Evolutionary conservation across 2,113 vertebrate genomes (phyloP).

Genomic region (Baryphthengus martii): DNA sequence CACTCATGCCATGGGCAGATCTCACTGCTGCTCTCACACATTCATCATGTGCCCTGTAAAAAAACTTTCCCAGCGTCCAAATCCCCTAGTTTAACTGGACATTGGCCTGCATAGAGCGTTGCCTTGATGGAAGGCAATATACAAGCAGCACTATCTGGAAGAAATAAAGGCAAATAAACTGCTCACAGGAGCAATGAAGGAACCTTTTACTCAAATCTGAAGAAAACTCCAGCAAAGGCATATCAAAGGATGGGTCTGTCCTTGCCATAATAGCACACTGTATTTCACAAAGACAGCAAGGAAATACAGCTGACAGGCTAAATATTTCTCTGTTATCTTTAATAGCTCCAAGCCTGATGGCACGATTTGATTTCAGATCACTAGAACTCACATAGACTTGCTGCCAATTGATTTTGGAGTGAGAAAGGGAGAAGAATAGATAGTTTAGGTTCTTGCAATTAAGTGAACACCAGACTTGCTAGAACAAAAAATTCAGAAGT

Average conservation of each 20-base stretch:
- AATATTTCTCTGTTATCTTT: slow-evolving; percentile 16
- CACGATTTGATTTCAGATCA: not conserved
- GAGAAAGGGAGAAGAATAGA: not conserved
- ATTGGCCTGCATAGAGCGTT: not conserved
- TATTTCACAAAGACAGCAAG: slow-evolving; percentile 41
- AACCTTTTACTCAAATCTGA: slow-evolving; percentile 1
- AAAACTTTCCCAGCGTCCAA: not conserved
- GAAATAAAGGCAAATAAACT: slow-evolving; percentile 34
- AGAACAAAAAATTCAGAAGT: not conserved
- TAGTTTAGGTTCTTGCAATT: not conserved
- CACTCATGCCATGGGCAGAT: not conserved
- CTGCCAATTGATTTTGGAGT: not conserved
- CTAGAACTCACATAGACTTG: not conserved
- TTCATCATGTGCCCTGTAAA: not conserved
- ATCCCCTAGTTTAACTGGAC: not conserved
- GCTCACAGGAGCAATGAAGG: not conserved
- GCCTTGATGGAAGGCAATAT: not conserved
- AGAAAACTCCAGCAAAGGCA: not conserved
- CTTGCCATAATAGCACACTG: not conserved
- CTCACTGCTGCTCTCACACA: not conserved
- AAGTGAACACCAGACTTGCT: not conserved
- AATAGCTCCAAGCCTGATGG: not conserved
- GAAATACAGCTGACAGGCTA: slow-evolving; percentile 26
- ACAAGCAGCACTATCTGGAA: not conserved
- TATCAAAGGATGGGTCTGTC: slow-evolving; percentile 28